phyloP scores from a whole-genome alignment of 2,888 invertebrate species.

The Busseola fusca region DNA sequence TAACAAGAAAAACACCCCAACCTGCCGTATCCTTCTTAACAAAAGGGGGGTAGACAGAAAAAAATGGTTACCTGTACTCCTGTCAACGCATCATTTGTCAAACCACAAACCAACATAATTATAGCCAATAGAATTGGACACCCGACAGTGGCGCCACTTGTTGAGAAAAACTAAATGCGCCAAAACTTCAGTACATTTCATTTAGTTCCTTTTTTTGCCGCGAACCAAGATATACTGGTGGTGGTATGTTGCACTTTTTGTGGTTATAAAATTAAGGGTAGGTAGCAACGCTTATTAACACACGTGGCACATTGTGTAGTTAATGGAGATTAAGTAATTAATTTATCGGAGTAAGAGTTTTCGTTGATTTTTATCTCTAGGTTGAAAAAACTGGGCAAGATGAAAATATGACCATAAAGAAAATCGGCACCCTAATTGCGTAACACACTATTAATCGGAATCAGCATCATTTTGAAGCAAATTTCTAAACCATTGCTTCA shows the following conservation, averaged over 20 bases:
- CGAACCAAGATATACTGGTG: conserved; percentile 1
- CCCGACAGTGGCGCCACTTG: conserved; percentile 37
- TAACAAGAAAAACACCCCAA: conserved; percentile 24
- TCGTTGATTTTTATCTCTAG: neutral
- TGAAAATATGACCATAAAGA: neutral
- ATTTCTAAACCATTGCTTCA: too few relatives aligned
- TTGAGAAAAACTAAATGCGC: neutral
- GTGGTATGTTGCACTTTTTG: conserved; percentile 7
- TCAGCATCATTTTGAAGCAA: too few relatives aligned
- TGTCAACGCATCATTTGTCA: conserved; percentile 81
- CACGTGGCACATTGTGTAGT: conserved; percentile 10
- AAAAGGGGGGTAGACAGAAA: conserved; percentile 56
- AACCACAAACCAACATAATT: conserved; percentile 4
- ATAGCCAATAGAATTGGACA: conserved; percentile 18
- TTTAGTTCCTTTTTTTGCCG: conserved; percentile 28
- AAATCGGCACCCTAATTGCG: too few relatives aligned
- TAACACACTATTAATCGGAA: too few relatives aligned
- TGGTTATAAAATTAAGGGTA: neutral
- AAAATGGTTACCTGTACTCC: conserved; percentile 64
- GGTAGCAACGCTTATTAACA: conserved; percentile 26
- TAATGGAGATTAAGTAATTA: conserved; percentile 25
- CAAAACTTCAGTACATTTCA: conserved; percentile 14
- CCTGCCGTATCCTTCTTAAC: conserved; percentile 29
- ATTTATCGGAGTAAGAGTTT: neutral
- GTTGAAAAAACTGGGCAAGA: neutral